Percentiles rank a stretch among this genome's conserved stretches.
phyloP scores from a whole-genome alignment of 2,113 vertebrate species.

The Mesembrinibis cayennensis region DNA sequence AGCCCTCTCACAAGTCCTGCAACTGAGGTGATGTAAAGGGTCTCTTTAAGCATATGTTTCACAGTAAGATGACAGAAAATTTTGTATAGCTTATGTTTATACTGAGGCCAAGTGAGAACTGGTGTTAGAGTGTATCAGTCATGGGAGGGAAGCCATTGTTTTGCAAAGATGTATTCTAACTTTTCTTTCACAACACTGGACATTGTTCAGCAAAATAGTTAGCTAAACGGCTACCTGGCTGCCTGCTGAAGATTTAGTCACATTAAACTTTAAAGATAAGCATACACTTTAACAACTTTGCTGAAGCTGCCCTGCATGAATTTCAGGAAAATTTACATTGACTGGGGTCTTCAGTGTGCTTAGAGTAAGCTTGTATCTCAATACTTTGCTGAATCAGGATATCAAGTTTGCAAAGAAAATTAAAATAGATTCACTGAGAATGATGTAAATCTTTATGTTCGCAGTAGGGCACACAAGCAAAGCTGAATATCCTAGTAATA shows the following conservation, averaged over 20 bases:
- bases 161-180: neutral
- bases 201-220: neutral
- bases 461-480: neutral
- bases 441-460: conserved; percentile 28
- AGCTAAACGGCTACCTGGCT: neutral
- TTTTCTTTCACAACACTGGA: neutral
- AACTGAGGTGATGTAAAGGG: neutral
- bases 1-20: neutral
- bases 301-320: neutral
- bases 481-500: conserved; percentile 34
- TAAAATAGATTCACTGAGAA: conserved; percentile 19
- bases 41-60: neutral
- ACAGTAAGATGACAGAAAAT: neutral
- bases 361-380: neutral
- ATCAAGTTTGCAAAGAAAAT: conserved; percentile 36
- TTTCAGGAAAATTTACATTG: neutral
- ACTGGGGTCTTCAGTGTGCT: neutral
- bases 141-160: neutral
- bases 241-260: neutral
- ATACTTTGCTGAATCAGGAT: conserved; percentile 42
- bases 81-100: neutral
- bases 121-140: neutral
- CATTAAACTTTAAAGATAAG: neutral
- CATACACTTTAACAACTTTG: neutral
- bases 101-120: neutral